These are phyloP conservation scores for Dendrolimus houi DNA, from an alignment of 2,888 invertebrate genomes.

Conservation along the genomic window DNA sequence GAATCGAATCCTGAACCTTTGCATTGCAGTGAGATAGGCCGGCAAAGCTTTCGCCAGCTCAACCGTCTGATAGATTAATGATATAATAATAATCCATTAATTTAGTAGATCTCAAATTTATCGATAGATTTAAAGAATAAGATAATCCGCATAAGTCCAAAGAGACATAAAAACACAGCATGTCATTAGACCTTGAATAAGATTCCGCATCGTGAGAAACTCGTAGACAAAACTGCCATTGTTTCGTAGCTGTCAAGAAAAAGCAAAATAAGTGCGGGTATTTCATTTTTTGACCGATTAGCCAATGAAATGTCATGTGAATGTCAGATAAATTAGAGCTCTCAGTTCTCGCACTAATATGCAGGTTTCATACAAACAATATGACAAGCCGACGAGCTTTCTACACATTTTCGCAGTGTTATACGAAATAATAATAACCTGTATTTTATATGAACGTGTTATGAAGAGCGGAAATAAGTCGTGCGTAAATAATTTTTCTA, in stretches of 20 bases:
- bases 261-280: background rate
- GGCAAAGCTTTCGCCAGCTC: too few species aligned
- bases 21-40: too few species aligned
- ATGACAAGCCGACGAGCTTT: constrained; percentile 37
- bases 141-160: too few species aligned
- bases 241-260: background rate
- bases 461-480: constrained; percentile 2
- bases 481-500: background rate
- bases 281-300: constrained; percentile 33
- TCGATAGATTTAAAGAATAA: too few species aligned
- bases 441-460: constrained; percentile 5
- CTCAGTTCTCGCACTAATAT: constrained; percentile 25
- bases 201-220: background rate
- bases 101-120: too few species aligned
- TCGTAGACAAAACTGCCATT: constrained; percentile 21
- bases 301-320: constrained; percentile 24
- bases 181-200: background rate
- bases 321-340: constrained; percentile 37
- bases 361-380: constrained; percentile 45
- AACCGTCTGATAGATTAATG: too few species aligned
- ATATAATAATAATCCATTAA: too few species aligned
- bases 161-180: background rate
- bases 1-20: too few species aligned
- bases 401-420: constrained; percentile 9
- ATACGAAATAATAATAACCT: background rate